Evolutionary conservation across 2,888 invertebrate species (phyloP).

Genomic region (Galeopsomyia nigrocyanea): DNA sequence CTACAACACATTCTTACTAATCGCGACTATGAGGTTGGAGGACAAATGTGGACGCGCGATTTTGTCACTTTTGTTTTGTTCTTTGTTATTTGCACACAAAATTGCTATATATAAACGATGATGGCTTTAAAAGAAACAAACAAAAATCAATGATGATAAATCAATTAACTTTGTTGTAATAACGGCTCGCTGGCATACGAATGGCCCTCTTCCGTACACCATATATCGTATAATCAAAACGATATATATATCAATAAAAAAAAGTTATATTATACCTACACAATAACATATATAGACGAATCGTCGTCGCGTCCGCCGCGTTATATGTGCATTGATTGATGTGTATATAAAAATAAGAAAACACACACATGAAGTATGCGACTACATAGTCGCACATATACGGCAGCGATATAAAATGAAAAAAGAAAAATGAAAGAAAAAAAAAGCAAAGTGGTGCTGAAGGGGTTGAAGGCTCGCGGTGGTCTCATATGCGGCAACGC

Average conservation of each 20-base stretch:
- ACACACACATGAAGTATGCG: no score
- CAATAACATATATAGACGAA: background rate
- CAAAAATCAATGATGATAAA: background rate
- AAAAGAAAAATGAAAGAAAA: no score
- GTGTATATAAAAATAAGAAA: no score
- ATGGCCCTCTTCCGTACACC: constrained; percentile 50
- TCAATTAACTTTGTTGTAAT: constrained; percentile 12
- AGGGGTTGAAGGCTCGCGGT: no score
- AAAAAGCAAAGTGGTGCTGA: no score
- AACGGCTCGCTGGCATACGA: constrained; percentile 48
- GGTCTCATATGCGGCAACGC: no score
- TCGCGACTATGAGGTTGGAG: constrained; percentile 28
- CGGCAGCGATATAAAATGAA: no score
- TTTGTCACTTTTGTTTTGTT: constrained; percentile 3
- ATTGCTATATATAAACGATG: no score
- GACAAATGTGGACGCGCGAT: constrained; percentile 37
- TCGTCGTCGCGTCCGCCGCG: no score
- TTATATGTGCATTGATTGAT: no score
- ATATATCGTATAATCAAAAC: background rate
- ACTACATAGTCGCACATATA: no score
- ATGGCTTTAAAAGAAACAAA: no score
- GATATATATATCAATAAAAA: constrained; percentile 7
- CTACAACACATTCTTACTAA: background rate
- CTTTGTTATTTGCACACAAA: background rate
- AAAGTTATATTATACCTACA: background rate